Base-by-base conservation (phyloP, 2,113 vertebrate species). In the Eulemur macaco region DNA sequence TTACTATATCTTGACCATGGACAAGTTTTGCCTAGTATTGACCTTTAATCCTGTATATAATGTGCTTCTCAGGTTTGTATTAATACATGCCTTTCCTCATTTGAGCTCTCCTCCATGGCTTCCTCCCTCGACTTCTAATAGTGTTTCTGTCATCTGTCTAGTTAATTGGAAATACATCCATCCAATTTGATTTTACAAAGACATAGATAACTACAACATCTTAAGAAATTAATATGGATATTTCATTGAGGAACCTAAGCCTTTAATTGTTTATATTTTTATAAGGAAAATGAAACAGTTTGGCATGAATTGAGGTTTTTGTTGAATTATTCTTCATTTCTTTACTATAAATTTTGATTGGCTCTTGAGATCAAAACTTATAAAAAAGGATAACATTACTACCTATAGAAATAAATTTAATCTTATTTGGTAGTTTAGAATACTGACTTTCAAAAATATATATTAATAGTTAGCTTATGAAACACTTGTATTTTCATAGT, bases 31-130 rank as follows among this genome's bases (percentile, higher is more conserved):
- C 96, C 86, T 97, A 94, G 95, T 97, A 98, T 96, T 98, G 98
- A 98, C 98, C 98, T 98, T 98, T 98, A 98, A 90, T 97, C 93
- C 96, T 94, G 63, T 96, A 96, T 97, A 96, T 97, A 98, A 94
- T 98, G 96, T 95, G 91, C 97, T 97, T 98, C 93, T 96, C 96
- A 95, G 73, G 97, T 96, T 56, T 97, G 92, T 96, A 96, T 98
- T 98, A 97, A 94, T 97, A 96, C 77, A 10, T 98, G 96, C 90
- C 96, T 80, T 90, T 87, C 58, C 87, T 66, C 68, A 37, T 86
- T 86, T 84, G 73, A 54, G 7, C 66, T 60, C 60, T 96, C 69
- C 68, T 96, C 90, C 95, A 64, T 92, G 96, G 76, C 73, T 39
- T 92, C n/a, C 86, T 98, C 92, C 47, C 47, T 81, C 74, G 69